Base-by-base conservation (phyloP, 2,888 invertebrate species). In the Drosophila phalerata region DNA sequence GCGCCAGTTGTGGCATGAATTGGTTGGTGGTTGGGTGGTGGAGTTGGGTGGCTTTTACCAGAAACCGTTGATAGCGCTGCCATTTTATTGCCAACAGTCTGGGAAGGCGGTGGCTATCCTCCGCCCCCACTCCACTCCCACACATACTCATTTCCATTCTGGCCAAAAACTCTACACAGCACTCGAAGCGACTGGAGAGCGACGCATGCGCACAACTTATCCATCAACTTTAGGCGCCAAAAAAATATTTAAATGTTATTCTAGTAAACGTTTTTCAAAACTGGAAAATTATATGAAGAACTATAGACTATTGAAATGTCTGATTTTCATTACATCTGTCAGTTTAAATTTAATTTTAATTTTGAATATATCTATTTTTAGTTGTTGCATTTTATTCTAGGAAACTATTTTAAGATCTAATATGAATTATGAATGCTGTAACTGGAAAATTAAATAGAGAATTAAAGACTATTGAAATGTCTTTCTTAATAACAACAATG, bases 71-170 rank as follows among this genome's bases (percentile, higher is more conserved):
- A 69, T 66, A 76, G 60, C 68, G 73, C 89, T 85, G 88, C 85
- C 89, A 86, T 86, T 86, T 89, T 81, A 87, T 74, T 79, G 73
- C 37, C 51, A 22, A 22, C 43, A 10, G 56, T 38, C 51, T 32
- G 57, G 28, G 60, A 17, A 13, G 34, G 63, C 19, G 62, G 37
- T 52, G 52, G 60, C 47, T 55, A 19, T 8, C 51, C n/a, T 40
- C 34, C 3, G 4, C 28, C 30, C 5, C 5, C 32, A 9, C 40
- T 25, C 28, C n/a, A 1, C n/a, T 32, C n/a, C n/a, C n/a, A n/a
- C n/a, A 13, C 37, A 19, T 6, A 3, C 8, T 13, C 8, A 11
- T 11, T 32, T 10, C 43, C 32, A 45, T n/a, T 28, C 37, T 30
- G 60, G 43, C 38, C 40, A 8, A 48, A 73, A 86, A 84, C 17